Base-by-base conservation (phyloP, 2,113 vertebrate genomes). In the Myotis lucifugus region DNA sequence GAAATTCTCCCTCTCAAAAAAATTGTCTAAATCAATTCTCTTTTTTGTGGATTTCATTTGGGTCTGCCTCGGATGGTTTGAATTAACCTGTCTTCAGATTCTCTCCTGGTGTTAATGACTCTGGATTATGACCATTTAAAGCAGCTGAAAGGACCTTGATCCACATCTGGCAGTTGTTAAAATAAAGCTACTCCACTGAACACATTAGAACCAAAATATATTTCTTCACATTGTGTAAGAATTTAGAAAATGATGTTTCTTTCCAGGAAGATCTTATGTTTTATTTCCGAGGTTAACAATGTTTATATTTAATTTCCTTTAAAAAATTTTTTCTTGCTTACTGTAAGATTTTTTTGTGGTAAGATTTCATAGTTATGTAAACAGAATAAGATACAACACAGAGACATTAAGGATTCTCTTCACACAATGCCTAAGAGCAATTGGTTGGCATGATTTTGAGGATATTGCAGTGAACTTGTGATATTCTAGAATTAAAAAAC, bases 31-130 rank as follows among this genome's bases (percentile, higher is more conserved):
- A 64, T 72, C 72, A 83, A 6, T 79, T 34, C 0, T 85, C 52
- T 54, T 70, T 83, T 85, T 66, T 34, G 8, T 69, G 19, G n/a
- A 73, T 85, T 90, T 27, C 29, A 77, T 78, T 92, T 76, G 15
- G 4, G 48, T 64, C 52, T 93, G 13, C 56, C 42, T 95, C 72
- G 90, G 32, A 81, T 95, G 94, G 85, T 93, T 93, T 91, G 7
- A 77, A 88, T 96, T 96, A 93, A 96, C 83, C 85, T 95, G 92
- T 86, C 50, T 92, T 92, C 42, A 93, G 77, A 85, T 88, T 93
- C 72, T 83, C 34, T 90, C 17, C 18, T 77, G 25, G 72, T 96
- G 77, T 97, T 96, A 96, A 95, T 92, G 88, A 95, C 48, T 93
- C 46, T 95, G 85, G 85, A 88, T 96, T 90, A 90, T 90, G 92